These are phyloP conservation scores for Machimus rusticus DNA, from an alignment of 2,888 invertebrate species.

Conservation along the genomic window DNA sequence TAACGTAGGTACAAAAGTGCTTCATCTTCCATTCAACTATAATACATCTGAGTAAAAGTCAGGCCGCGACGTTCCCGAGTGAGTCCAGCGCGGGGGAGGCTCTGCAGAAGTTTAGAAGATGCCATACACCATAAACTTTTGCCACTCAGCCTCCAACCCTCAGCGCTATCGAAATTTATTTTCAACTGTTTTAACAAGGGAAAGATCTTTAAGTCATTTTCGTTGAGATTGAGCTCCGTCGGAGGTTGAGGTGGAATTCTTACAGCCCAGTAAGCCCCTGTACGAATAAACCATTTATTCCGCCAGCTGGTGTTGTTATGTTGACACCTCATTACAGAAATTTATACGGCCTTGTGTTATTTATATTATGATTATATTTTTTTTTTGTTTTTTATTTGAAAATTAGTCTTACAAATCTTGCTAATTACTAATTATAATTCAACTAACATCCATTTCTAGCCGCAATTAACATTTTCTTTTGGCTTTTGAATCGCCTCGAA, in stretches of 20 bases:
- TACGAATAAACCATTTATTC: constrained; percentile 32
- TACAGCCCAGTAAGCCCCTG: background rate
- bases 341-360: constrained; percentile 39
- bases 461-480: too few relatives aligned
- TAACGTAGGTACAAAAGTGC: constrained; percentile 13
- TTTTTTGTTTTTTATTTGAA: too few relatives aligned
- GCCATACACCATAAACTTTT: background rate
- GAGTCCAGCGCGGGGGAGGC: background rate
- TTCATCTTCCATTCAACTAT: background rate
- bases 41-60: background rate
- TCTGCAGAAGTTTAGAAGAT: background rate
- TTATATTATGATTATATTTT: constrained; percentile 44
- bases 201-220: background rate
- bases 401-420: too few relatives aligned
- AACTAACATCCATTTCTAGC: too few relatives aligned
- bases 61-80: background rate
- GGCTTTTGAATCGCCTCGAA: too few relatives aligned
- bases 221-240: background rate
- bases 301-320: constrained; percentile 42
- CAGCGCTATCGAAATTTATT: constrained; percentile 5
- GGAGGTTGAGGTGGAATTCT: background rate
- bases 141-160: background rate
- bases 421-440: too few relatives aligned
- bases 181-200: background rate
- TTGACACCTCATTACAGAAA: constrained; percentile 45